Base-by-base conservation (phyloP, 2,888 invertebrate genomes). In the Gryllus longicercus region DNA sequence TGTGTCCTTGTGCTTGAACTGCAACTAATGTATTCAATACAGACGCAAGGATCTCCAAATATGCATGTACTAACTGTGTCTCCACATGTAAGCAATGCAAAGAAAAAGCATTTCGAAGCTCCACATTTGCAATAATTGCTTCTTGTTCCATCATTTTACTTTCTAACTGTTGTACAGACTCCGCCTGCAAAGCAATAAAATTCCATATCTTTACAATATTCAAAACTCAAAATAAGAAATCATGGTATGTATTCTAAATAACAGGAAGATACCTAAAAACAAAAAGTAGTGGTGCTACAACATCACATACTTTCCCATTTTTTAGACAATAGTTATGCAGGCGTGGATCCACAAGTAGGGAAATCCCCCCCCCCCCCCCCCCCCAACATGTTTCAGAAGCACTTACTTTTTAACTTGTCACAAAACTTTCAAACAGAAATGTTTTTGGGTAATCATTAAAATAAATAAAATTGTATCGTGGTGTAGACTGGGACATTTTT, bases 101-200 rank as follows among this genome's bases (percentile, higher is more conserved):
- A 81, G 91, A 91, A 84, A 91, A 91, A 76, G 90, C 90, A 81
- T 90, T 90, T 82, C 91, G 87, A 76, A 91, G 85, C 84, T 91
- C 91, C 83, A 91, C 89, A 80, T 90, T 91, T 0, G 90, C 89
- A 81, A 91, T 91, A 16, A 91, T 89, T 77, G 89, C 90, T 83
- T 91, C 91, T 85, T 91, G 91, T 1, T 90, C 89, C 79, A 91
- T 87, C 90, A 91, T 91, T 84, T 89, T 89, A 80, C 90, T 89
- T 84, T 91, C 91, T 77, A 91, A 85, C 81, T 90, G 88, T 81
- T 91, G 91, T 0, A 91, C 90, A 78, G 90, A 90, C 85, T 91
- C 91, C 14, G 90, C 88, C 91, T 91, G 82, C 51, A 74, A 82
- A 78, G 21, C 63, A 50, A 78, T 21, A 80, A 79, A 63, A 75